Evolutionary conservation across 2,888 invertebrate genomes (phyloP).

Genomic region (Drosophila borborema): DNA sequence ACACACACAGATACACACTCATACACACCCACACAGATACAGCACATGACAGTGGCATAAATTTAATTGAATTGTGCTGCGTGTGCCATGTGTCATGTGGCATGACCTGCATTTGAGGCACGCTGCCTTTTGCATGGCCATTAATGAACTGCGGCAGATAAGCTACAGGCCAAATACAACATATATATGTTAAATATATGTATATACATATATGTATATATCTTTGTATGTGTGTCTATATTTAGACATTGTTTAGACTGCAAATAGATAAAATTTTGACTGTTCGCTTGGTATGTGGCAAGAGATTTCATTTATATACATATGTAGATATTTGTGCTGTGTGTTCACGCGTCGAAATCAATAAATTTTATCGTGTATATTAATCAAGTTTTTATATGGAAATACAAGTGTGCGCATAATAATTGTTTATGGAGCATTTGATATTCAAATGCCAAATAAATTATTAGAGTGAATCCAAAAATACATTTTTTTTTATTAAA

Average conservation of each 20-base stretch:
- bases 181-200: neutral
- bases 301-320: neutral
- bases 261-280: neutral
- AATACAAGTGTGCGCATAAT: neutral
- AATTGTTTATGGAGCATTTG: neutral
- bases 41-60: constrained; percentile 68
- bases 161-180: neutral
- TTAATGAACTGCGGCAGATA: constrained; percentile 32
- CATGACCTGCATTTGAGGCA: constrained; percentile 22
- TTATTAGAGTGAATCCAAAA: neutral
- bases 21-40: constrained; percentile 15
- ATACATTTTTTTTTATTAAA: neutral
- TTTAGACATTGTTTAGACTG: constrained; percentile 9
- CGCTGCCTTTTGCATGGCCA: constrained; percentile 28
- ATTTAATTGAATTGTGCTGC: constrained; percentile 69
- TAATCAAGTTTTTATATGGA: no score
- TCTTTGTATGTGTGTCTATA: neutral
- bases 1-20: constrained; percentile 14
- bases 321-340: neutral
- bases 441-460: neutral
- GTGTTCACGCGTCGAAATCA: neutral
- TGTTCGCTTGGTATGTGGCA: neutral
- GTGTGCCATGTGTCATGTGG: constrained; percentile 35
- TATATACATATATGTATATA: neutral
- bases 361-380: neutral